These are phyloP conservation scores for Pavo muticus DNA, from an alignment of 2,113 vertebrate genomes.

Conservation along the genomic window DNA sequence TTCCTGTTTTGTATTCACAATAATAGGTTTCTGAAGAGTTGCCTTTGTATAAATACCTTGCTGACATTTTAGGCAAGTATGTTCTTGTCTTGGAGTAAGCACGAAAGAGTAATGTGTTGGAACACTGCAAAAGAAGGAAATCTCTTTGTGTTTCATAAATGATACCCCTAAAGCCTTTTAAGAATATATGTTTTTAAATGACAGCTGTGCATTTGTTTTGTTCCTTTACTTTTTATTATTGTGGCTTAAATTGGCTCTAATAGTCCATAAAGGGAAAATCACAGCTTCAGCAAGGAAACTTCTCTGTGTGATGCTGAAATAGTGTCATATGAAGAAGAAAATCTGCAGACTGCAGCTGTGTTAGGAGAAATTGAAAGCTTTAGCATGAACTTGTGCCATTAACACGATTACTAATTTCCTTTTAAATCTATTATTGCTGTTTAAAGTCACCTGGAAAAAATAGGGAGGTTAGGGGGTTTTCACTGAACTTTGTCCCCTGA, in stretches of 20 bases:
- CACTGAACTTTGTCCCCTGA: background rate
- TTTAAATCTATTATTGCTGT: background rate
- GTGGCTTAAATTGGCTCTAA: background rate
- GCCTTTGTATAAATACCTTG: constrained; percentile 88
- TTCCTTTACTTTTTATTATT: constrained; percentile 49
- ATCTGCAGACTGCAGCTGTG: background rate
- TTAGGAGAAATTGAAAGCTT: background rate
- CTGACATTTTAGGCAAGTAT: constrained; percentile 90
- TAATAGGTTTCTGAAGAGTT: constrained; percentile 86
- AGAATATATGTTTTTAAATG: constrained; percentile 73
- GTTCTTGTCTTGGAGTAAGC: constrained; percentile 87
- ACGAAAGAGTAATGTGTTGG: constrained; percentile 86
- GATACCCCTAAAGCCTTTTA: constrained; percentile 70
- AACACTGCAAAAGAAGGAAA: constrained; percentile 90
- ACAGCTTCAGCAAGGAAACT: background rate
- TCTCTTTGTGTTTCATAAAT: constrained; percentile 84
- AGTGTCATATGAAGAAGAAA: background rate
- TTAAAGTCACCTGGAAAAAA: background rate
- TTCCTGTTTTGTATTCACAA: constrained; percentile 79
- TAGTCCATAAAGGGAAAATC: background rate
- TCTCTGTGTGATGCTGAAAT: background rate
- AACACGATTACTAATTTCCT: background rate
- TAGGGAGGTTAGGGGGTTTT: fast-evolving
- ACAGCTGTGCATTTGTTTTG: constrained; percentile 64
- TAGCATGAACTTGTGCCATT: background rate